Evolutionary conservation across 2,113 vertebrate species (phyloP), one percentile per base, ranked within the genome.

Genomic region (Prochilodus magdalenae): DNA sequence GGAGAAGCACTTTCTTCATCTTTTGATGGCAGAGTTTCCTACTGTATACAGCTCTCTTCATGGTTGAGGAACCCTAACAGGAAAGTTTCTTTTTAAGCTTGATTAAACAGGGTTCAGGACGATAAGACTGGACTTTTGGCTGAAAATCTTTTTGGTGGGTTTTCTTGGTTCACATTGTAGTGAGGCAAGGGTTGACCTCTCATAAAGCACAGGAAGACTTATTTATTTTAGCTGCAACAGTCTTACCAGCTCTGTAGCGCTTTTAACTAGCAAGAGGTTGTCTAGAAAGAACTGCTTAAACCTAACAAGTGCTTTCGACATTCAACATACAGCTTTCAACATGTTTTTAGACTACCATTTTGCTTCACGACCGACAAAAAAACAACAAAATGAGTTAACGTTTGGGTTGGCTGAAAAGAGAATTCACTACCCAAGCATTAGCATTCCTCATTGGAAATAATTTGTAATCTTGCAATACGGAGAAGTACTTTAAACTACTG

Each of bases 401-500:
- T n/a, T 24, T 53, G 62, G 76, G 6, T 49, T 66, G 26, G 18
- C 1, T 15, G 15, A 53, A 20, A 16, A 20, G 51, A 24, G 10
- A 15, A 73, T 73, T 14, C 15, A 27, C 15, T 71, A 27, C 33
- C 29, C 51, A 49, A 30, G 5, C 70, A 55, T 51, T 36, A 70
- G 13, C 8, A 40, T 40, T 15, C n/a, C 18, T 36, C 11, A 4
- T 27, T 20, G 16, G 40, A 33, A 24, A 55, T 11, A 16, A n/a
- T 2, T 30, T 65, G 27, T 53, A 65, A 47, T 75, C 47, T 53
- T 55, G 71, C 60, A 66, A 81, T 74, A 73, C 20, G 18, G 30
- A 27, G 27, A 80, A 73, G 59, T 51, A 49, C 14, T n/a, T 63
- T 49, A 26, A 74, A 81, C 79, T 81, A 66, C 79, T 81, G 79